Conservation (phyloP, 2,888 invertebrate species). For the Ennomos erosarius region DNA sequence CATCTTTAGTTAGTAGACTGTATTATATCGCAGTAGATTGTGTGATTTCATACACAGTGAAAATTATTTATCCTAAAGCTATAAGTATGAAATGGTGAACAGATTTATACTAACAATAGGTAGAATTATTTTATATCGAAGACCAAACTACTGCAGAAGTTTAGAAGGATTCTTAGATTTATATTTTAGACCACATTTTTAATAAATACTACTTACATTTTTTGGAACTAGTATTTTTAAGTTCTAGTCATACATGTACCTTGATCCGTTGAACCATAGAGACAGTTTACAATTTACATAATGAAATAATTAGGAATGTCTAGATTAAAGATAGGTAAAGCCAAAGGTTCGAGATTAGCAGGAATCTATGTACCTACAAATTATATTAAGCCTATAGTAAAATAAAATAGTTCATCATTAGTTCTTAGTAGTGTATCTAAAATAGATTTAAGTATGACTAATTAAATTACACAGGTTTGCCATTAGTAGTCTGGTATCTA, state of each 20-base stretch:
- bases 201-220: constrained; percentile 9
- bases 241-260: constrained; percentile 24
- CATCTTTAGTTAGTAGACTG: no score
- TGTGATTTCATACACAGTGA: neutral
- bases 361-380: constrained; percentile 25
- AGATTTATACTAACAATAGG: neutral
- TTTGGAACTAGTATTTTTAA: constrained; percentile 14
- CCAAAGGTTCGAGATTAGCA: constrained; percentile 22
- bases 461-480: constrained; percentile 5
- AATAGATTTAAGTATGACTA: constrained; percentile 15
- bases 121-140: constrained; percentile 15
- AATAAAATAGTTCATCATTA: constrained; percentile 7
- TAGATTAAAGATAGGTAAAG: constrained; percentile 23
- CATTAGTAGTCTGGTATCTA: constrained; percentile 4
- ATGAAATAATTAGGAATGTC: constrained; percentile 30
- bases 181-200: constrained; percentile 27
- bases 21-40: no score
- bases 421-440: constrained; percentile 25
- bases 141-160: constrained; percentile 29
- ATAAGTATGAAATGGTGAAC: constrained; percentile 3
- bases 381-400: constrained; percentile 7
- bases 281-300: constrained; percentile 1
- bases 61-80: constrained; percentile 6
- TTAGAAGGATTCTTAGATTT: constrained; percentile 25
- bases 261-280: constrained; percentile 9